Percentiles rank a stretch among this genome's conserved stretches.
phyloP scores from a whole-genome alignment of 2,113 vertebrate species.

The Hydrolagus affinis region DNA sequence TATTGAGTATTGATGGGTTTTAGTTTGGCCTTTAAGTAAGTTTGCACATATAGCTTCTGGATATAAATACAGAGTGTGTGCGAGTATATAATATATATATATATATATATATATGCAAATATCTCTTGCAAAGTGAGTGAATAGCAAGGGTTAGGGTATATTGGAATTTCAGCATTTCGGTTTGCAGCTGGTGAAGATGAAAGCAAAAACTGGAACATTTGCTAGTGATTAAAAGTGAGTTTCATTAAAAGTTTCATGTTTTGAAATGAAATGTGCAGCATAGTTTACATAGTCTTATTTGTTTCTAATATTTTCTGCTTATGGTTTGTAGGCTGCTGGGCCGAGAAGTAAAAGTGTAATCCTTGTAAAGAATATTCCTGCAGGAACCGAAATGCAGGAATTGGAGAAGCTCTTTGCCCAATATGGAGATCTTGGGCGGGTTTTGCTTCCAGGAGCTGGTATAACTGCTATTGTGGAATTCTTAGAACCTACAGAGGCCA shows the following conservation, averaged over 20 bases:
- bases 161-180: not conserved
- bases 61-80: no score
- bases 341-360: constrained; percentile 77
- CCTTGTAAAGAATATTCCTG: constrained; percentile 86
- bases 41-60: no score
- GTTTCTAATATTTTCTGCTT: not conserved
- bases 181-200: not conserved
- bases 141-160: no score
- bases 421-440: constrained; percentile 73
- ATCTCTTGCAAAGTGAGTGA: no score
- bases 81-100: no score
- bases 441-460: constrained; percentile 79
- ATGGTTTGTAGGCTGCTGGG: constrained; percentile 59
- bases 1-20: no score
- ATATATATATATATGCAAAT: no score
- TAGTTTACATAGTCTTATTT: not conserved
- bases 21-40: no score
- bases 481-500: constrained; percentile 80
- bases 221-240: no score
- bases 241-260: not conserved
- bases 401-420: constrained; percentile 67
- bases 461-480: constrained; percentile 85
- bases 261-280: not conserved
- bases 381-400: constrained; percentile 51
- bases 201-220: not conserved